Conservation (phyloP, 2,797 vertebrate genomes). For the Pangasius macronema region DNA sequence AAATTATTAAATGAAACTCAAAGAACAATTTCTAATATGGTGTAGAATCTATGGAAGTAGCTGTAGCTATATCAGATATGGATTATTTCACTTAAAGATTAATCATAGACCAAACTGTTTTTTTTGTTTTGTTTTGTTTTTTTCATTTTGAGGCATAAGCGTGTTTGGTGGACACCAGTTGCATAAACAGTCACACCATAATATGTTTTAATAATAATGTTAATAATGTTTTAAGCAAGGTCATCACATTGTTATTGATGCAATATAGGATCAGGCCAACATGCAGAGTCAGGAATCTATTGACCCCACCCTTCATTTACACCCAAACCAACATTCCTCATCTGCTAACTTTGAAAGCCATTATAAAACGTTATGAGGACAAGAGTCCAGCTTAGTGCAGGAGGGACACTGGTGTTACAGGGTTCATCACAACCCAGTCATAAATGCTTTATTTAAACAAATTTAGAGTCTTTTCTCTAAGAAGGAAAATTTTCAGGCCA, state of each 20-base stretch:
- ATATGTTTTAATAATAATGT: too few relatives aligned
- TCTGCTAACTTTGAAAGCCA: background rate
- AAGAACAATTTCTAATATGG: background rate
- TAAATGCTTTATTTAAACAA: background rate
- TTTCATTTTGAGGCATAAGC: background rate
- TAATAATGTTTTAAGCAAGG: background rate
- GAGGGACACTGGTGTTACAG: background rate
- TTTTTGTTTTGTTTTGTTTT: background rate
- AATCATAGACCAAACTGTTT: background rate
- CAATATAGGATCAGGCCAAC: background rate
- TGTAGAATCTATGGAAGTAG: background rate
- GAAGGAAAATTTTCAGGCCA: background rate
- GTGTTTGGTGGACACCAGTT: background rate
- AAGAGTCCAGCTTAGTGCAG: background rate
- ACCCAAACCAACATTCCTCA: background rate
- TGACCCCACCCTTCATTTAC: background rate
- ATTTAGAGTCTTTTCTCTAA: background rate
- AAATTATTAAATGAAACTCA: background rate
- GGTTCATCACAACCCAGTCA: background rate
- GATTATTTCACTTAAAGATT: background rate
- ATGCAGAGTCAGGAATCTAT: background rate
- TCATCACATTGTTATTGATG: too few relatives aligned
- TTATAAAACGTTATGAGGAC: background rate
- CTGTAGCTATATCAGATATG: background rate
- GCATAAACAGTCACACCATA: background rate